Evolutionary conservation across 2,797 vertebrate species (phyloP), one percentile per base, ranked within the genome.

Genomic region (Argya squamiceps): DNA sequence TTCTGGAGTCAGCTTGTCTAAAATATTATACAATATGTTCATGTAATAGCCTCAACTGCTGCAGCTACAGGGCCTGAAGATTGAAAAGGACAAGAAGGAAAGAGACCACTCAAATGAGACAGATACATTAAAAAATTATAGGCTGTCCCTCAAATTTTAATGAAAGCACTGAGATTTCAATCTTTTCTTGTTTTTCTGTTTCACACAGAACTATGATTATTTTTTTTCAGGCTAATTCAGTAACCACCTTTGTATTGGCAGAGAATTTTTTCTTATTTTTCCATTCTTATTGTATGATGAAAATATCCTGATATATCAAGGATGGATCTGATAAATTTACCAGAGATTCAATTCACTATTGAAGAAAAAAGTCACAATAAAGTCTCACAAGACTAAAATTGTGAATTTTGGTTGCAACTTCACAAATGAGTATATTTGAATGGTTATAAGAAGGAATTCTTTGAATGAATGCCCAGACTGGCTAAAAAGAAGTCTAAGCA

Each of bases 111-210:
- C 76, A 85, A 83, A 64, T 0, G 5, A 83, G 65, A 68, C 27
- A 93, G 49, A 74, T 16, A 64, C n/a, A 83, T 81, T 74, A 80
- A 85, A n/a, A 60, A 76, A 88, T 89, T 85, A 36, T 18, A 52
- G 44, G 24, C 32, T 78, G 64, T 76, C 79, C 93, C 52, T 94
- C 60, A 84, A 34, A 83, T 64, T 87, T 94, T 81, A 79, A 43
- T 78, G 89, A 91, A 85, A 96, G 79, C 62, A 86, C 37, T 63
- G 53, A 92, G 67, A 81, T 92, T 78, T 92, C 88, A 87, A 91
- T 92, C 43, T 67, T 94, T 95, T 94, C 29, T 55, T 15, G n/a
- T 59, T 84, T 96, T 92, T 78, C 74, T 52, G 27, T 87, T 82
- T 95, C 29, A 26, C 53, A 77, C 3, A 82, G 82, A 88, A 81